Percentiles rank a stretch among this genome's conserved stretches.
Evolutionary conservation across 2,888 invertebrate species (phyloP).

Genomic region (Melinaea marsaeus): DNA sequence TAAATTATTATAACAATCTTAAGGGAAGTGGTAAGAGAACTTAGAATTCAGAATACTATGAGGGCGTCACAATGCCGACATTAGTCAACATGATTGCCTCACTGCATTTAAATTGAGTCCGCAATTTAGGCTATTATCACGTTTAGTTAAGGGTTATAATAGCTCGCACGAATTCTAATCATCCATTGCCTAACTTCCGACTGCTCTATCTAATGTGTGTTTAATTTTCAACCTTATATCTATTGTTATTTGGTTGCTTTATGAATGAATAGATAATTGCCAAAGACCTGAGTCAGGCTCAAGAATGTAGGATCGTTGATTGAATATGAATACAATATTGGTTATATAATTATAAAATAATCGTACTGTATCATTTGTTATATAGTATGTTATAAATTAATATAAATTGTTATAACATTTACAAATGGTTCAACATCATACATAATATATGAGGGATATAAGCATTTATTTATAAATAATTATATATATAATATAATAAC

Average conservation of each 20-base stretch:
- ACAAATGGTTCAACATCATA: too few relatives aligned
- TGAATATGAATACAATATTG: slow-evolving; percentile 32
- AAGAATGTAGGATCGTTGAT: slow-evolving; percentile 35
- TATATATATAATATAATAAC: too few relatives aligned
- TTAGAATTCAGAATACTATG: slow-evolving; percentile 30
- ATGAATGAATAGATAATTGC: background rate
- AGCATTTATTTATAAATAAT: too few relatives aligned
- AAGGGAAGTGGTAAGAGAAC: slow-evolving; percentile 14
- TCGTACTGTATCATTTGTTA: slow-evolving; percentile 17
- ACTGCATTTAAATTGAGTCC: slow-evolving; percentile 14
- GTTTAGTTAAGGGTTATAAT: slow-evolving; percentile 18
- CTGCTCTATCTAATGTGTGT: slow-evolving; percentile 14
- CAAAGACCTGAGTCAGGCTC: slow-evolving; percentile 31
- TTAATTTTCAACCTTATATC: slow-evolving; percentile 17
- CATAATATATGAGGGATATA: too few relatives aligned
- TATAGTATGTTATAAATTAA: slow-evolving; percentile 1
- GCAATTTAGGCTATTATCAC: slow-evolving; percentile 22
- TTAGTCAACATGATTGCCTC: slow-evolving; percentile 22
- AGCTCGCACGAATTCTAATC: slow-evolving; percentile 15
- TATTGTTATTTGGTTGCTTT: slow-evolving; percentile 13
- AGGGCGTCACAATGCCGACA: slow-evolving; percentile 33
- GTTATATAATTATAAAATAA: slow-evolving; percentile 3
- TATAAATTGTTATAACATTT: background rate
- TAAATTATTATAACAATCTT: background rate
- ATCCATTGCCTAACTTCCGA: slow-evolving; percentile 25